These are phyloP conservation scores for Hippocampus mohnikei DNA, from an alignment of 2,113 vertebrate species.

Conservation along the genomic window DNA sequence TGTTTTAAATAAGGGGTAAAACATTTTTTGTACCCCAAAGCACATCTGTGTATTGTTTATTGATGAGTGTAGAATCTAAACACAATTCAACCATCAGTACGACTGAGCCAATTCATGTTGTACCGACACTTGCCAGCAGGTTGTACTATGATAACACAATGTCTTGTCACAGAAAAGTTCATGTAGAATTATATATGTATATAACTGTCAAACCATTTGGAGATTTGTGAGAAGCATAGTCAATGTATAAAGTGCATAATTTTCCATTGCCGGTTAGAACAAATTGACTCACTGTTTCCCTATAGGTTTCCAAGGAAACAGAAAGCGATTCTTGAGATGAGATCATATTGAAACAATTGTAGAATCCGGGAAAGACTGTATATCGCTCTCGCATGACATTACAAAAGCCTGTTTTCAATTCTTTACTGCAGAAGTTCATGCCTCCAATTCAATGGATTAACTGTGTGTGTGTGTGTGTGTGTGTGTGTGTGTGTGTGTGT, in stretches of 20 bases:
- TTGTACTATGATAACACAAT: neutral
- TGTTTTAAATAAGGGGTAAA: no score
- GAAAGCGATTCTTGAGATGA: neutral
- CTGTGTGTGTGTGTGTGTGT: neutral
- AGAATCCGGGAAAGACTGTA: neutral
- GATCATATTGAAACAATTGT: neutral
- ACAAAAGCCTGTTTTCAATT: neutral
- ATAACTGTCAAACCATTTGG: neutral
- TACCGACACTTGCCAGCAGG: neutral
- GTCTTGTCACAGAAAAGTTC: neutral
- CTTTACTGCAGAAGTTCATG: neutral
- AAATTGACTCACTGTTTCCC: neutral
- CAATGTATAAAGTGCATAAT: neutral
- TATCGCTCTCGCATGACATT: neutral
- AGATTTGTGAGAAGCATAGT: neutral
- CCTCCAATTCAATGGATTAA: neutral
- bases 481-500: no score
- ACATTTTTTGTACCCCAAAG: no score
- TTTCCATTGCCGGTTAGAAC: slow-evolving; percentile 38
- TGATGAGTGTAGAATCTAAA: neutral
- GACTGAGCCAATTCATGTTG: neutral
- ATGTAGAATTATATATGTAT: neutral
- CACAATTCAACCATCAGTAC: neutral
- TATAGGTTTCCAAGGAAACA: neutral
- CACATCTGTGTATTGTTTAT: neutral